Percentiles rank a stretch among this genome's conserved stretches.
phyloP scores from a whole-genome alignment of 2,113 vertebrate species.

The Sinocyclocheilus maitianheensis region DNA sequence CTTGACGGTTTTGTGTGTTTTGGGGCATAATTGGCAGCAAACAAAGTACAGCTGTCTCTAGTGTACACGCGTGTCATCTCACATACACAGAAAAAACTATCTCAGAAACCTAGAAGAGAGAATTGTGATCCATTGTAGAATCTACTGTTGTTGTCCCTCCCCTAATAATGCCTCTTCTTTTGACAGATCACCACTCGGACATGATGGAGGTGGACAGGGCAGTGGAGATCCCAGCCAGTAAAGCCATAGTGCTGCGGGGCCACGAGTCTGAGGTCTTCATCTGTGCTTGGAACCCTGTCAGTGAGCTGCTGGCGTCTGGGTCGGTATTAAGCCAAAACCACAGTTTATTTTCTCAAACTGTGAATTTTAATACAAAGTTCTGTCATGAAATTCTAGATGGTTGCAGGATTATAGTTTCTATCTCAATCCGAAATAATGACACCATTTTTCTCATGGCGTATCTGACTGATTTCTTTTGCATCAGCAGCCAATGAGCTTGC shows the following conservation, averaged over 20 bases:
- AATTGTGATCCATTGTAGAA: background rate
- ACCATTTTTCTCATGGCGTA: no score
- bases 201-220: conserved; percentile 98
- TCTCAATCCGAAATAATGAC: no score
- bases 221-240: conserved; percentile 95
- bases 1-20: no score
- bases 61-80: background rate
- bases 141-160: background rate
- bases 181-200: conserved; percentile 90
- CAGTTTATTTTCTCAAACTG: background rate
- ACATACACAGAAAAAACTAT: background rate
- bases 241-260: conserved; percentile 94
- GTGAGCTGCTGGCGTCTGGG: conserved; percentile 95
- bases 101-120: background rate
- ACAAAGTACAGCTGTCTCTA: no score
- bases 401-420: no score
- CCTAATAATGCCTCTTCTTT: background rate
- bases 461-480: no score
- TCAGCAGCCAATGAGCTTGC: no score
- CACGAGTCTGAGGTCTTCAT: conserved; percentile 98
- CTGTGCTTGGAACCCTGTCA: conserved; percentile 98
- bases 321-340: conserved; percentile 66
- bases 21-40: no score
- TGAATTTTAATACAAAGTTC: background rate
- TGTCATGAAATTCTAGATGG: no score